Percentiles rank a stretch among this genome's conserved stretches.
phyloP scores from a whole-genome alignment of 2,797 vertebrate species.

The Sciurus carolinensis region DNA sequence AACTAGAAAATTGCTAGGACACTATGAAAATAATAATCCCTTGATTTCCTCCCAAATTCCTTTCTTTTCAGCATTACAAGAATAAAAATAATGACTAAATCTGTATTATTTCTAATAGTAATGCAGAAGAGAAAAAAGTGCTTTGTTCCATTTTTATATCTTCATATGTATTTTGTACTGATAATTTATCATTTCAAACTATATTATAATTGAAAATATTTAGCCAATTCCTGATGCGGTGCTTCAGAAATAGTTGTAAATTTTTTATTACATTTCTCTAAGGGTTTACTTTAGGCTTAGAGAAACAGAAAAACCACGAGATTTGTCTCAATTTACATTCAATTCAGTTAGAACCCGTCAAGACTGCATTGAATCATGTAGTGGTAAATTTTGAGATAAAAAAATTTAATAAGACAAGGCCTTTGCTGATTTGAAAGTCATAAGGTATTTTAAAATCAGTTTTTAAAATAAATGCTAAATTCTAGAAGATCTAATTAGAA shows the following conservation, averaged over 20 bases:
- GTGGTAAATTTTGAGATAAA: background rate
- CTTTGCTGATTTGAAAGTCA: background rate
- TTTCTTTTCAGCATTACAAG: conserved; percentile 51
- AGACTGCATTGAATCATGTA: background rate
- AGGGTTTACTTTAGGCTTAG: conserved; percentile 21
- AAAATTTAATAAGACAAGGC: background rate
- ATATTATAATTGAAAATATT: background rate
- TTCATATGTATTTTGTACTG: background rate
- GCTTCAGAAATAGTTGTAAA: background rate
- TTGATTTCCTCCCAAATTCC: background rate
- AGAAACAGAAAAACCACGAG: background rate
- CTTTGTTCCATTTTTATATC: conserved; percentile 8
- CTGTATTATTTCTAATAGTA: conserved; percentile 80
- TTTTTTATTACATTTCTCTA: background rate
- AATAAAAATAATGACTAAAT: conserved; percentile 59
- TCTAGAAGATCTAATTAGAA: background rate
- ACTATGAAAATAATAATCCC: background rate
- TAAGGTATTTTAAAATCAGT: conserved; percentile 33
- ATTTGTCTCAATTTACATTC: conserved; percentile 22
- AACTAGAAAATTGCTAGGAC: conserved; percentile 14
- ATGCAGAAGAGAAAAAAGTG: conserved; percentile 57
- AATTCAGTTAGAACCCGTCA: background rate
- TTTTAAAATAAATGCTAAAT: conserved; percentile 44
- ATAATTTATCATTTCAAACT: conserved; percentile 27
- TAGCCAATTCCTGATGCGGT: background rate